phyloP scores from a whole-genome alignment of 2,797 vertebrate species.

The Mus spretus region DNA sequence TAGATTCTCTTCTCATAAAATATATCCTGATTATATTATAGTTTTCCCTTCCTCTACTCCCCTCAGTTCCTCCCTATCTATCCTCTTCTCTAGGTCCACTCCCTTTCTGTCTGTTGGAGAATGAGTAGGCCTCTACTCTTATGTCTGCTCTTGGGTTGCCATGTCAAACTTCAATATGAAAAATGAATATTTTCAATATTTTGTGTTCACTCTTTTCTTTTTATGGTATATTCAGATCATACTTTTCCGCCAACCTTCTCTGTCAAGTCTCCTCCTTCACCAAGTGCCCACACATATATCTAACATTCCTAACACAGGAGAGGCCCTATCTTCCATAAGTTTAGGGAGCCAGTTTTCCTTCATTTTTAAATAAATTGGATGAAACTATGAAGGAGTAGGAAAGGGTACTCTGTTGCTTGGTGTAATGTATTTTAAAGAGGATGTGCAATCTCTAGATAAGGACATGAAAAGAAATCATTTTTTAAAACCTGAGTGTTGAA shows the following conservation, averaged over 20 bases:
- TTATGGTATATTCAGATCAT: neutral
- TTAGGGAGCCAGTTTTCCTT: neutral
- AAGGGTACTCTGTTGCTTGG: neutral
- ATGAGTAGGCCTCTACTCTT: too few species aligned
- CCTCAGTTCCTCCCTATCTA: neutral
- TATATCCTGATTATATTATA: neutral
- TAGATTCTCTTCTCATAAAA: too few species aligned
- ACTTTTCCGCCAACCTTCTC: neutral
- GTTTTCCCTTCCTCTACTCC: neutral
- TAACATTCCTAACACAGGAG: neutral
- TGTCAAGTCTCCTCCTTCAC: neutral
- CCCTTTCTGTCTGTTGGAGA: neutral
- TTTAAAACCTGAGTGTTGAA: conserved; percentile 1
- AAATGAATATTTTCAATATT: neutral
- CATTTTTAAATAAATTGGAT: neutral
- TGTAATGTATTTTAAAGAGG: neutral
- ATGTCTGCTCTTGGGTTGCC: neutral
- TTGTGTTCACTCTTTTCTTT: neutral
- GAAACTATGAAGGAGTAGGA: neutral
- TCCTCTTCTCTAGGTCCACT: neutral
- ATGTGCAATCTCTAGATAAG: neutral
- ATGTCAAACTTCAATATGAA: neutral
- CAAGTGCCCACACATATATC: too few species aligned
- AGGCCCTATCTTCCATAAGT: neutral
- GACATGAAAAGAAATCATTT: neutral